phyloP scores from a whole-genome alignment of 2,888 invertebrate genomes.

The Agrochola lota region DNA sequence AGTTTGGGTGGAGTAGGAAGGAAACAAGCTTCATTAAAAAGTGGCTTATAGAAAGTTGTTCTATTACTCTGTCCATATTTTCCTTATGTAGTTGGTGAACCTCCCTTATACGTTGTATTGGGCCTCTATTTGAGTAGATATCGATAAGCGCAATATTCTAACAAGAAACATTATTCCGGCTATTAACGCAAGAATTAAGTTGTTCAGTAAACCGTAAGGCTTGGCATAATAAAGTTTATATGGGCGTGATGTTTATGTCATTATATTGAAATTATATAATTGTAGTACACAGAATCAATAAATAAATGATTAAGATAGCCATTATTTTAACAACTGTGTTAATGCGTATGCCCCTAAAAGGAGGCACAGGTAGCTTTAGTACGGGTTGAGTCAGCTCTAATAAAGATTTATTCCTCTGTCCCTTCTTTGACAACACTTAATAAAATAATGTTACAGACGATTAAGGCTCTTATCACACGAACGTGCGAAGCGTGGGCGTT shows the following conservation, averaged over 20 bases:
- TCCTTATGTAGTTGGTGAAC: slow-evolving; percentile 43
- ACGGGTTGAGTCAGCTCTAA: slow-evolving; percentile 60
- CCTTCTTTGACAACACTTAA: slow-evolving; percentile 56
- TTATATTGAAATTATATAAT: slow-evolving; percentile 53
- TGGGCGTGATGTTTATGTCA: slow-evolving; percentile 38
- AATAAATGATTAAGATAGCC: slow-evolving; percentile 54
- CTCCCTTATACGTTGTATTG: slow-evolving; percentile 33
- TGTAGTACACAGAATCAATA: slow-evolving; percentile 50
- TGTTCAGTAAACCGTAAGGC: slow-evolving; percentile 1
- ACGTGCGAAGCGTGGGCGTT: slow-evolving; percentile 38
- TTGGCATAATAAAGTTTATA: slow-evolving; percentile 29
- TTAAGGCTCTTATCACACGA: slow-evolving; percentile 47
- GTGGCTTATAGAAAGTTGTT: slow-evolving; percentile 57
- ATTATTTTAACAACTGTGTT: slow-evolving; percentile 59
- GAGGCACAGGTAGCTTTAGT: slow-evolving; percentile 60
- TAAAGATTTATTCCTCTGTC: slow-evolving; percentile 67
- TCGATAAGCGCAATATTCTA: slow-evolving; percentile 40
- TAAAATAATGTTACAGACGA: slow-evolving; percentile 60
- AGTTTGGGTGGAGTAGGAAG: slow-evolving; percentile 51
- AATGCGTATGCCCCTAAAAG: slow-evolving; percentile 54
- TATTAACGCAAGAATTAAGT: slow-evolving; percentile 21
- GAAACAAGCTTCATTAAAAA: slow-evolving; percentile 56
- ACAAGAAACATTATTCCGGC: slow-evolving; percentile 23
- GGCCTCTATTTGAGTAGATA: slow-evolving; percentile 39
- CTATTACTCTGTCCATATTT: slow-evolving; percentile 53